phyloP scores from a whole-genome alignment of 2,888 invertebrate genomes.

The Cyclophora punctaria region DNA sequence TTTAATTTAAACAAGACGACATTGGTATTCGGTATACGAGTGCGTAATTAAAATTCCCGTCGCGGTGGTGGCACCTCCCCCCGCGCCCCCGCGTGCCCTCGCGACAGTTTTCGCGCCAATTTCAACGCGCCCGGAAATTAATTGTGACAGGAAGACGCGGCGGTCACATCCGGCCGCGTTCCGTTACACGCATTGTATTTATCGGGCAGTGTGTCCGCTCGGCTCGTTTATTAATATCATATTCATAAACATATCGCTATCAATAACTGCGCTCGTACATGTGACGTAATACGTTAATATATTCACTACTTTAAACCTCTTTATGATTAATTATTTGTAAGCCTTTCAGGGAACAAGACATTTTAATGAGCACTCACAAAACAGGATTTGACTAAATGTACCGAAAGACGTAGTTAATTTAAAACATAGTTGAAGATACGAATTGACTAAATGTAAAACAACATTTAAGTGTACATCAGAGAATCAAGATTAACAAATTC shows the following conservation, averaged over 20 bases:
- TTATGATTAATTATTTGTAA: too few species aligned
- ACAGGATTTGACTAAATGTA: too few species aligned
- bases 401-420: too few species aligned
- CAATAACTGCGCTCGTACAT: too few species aligned
- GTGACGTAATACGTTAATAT: too few species aligned
- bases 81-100: constrained; percentile 33
- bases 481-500: constrained; percentile 8
- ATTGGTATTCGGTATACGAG: constrained; percentile 75
- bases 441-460: too few species aligned
- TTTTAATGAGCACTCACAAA: too few species aligned
- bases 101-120: constrained; percentile 76
- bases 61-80: constrained; percentile 53
- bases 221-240: constrained; percentile 33
- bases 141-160: constrained; percentile 75
- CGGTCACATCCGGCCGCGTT: constrained; percentile 68
- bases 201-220: constrained; percentile 35
- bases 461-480: not conserved
- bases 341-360: too few species aligned
- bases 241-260: constrained; percentile 4
- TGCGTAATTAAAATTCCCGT: constrained; percentile 75
- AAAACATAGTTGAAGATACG: too few species aligned
- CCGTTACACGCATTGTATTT: constrained; percentile 58
- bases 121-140: constrained; percentile 75
- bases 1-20: constrained; percentile 76
- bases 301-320: too few species aligned